Percentiles rank a stretch among this genome's conserved stretches.
These are phyloP conservation scores for Nasonia vitripennis DNA, from an alignment of 1,140 invertebrate species.

Conservation along the genomic window DNA sequence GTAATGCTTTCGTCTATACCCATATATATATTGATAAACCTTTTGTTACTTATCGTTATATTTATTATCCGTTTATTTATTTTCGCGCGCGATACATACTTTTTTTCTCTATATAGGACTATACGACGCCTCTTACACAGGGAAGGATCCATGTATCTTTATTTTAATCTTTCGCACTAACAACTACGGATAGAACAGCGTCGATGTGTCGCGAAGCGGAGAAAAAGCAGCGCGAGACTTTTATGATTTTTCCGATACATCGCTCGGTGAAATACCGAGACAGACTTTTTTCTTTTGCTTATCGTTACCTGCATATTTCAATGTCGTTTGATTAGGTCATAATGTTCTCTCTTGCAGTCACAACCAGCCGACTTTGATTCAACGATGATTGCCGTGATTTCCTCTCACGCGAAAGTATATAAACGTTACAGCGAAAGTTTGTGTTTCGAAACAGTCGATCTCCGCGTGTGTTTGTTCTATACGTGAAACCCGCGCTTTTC, in stretches of 20 bases:
- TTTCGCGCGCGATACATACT: background rate
- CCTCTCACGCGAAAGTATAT: background rate
- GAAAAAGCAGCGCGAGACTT: background rate
- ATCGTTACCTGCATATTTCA: background rate
- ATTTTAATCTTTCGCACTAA: conserved; percentile 26
- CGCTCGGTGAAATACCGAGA: background rate
- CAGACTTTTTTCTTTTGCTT: background rate
- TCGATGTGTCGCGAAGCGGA: conserved; percentile 35
- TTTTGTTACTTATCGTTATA: background rate
- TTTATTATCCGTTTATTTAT: conserved; percentile 12
- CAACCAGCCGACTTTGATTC: conserved; percentile 24
- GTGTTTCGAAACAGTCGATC: background rate
- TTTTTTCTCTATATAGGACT: background rate
- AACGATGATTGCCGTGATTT: background rate
- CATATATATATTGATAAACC: background rate
- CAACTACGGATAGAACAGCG: conserved; percentile 21
- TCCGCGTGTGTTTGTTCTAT: too few relatives aligned
- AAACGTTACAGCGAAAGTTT: background rate
- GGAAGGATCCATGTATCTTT: background rate
- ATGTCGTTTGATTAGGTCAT: background rate
- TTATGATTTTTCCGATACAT: background rate
- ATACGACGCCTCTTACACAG: background rate
- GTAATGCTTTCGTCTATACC: background rate
- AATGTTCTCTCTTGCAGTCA: background rate
- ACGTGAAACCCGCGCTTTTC: background rate